Percentiles rank a stretch among this genome's conserved stretches.
Conservation (phyloP, 37 sponge, comb jelly and placozoan species). For the Bolinopsis microptera region DNA sequence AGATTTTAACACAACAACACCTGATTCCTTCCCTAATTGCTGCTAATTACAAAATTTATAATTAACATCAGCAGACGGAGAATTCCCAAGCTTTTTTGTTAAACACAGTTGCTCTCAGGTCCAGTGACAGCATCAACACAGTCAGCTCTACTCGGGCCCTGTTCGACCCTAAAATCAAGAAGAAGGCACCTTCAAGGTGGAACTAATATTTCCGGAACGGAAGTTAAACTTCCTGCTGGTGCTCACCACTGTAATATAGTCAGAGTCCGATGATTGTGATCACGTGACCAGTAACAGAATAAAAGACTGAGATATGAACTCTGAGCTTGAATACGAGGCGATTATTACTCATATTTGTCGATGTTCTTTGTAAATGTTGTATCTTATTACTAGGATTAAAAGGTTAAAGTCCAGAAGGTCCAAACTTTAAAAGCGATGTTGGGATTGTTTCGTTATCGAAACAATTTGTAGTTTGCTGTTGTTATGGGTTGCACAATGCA, state of each 20-base stretch:
- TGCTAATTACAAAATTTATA: neutral
- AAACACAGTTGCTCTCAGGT: neutral
- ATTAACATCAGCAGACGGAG: neutral
- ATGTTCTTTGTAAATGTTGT: neutral
- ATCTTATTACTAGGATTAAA: too few species aligned
- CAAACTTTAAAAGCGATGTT: too few species aligned
- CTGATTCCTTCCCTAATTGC: neutral
- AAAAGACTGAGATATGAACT: neutral
- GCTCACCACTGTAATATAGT: neutral
- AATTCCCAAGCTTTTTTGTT: too few species aligned
- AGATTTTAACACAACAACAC: neutral
- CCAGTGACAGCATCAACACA: slow-evolving; percentile 1
- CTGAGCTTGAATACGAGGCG: neutral
- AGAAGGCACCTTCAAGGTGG: neutral
- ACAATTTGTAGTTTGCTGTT: too few species aligned
- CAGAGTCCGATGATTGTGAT: neutral
- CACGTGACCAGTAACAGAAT: neutral
- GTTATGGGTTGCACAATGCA: too few species aligned
- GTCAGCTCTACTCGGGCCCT: neutral
- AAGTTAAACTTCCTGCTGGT: neutral
- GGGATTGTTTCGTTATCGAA: too few species aligned
- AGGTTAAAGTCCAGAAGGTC: too few species aligned
- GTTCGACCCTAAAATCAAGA: slow-evolving; percentile 1
- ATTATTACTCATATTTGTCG: neutral
- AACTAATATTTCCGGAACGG: neutral